These are phyloP conservation scores for Mycalesis mineus DNA, from an alignment of 2,888 invertebrate species.

Conservation along the genomic window DNA sequence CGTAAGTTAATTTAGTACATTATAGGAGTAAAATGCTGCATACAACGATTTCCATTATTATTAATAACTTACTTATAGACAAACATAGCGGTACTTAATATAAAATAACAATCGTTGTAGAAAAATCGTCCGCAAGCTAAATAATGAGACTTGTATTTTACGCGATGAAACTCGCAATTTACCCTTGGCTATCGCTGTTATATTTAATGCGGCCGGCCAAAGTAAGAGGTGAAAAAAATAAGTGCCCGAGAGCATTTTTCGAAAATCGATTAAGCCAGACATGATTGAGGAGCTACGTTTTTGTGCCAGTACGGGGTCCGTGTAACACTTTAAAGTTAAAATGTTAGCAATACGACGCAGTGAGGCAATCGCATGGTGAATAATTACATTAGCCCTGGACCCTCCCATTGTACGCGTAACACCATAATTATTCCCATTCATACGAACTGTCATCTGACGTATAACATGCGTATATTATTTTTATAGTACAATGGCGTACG, in stretches of 20 bases:
- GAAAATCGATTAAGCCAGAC: slow-evolving; percentile 71
- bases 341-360: slow-evolving; percentile 62
- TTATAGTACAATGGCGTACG: slow-evolving; percentile 34
- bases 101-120: background rate
- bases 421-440: slow-evolving; percentile 56
- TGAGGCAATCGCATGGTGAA: slow-evolving; percentile 65
- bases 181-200: slow-evolving; percentile 54
- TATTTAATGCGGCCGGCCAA: slow-evolving; percentile 53
- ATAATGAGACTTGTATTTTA: slow-evolving; percentile 18
- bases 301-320: slow-evolving; percentile 44
- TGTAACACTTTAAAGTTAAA: slow-evolving; percentile 45
- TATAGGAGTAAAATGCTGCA: no score
- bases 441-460: slow-evolving; percentile 41
- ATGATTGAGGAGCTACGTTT: slow-evolving; percentile 62
- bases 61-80: no score
- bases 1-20: no score
- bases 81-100: background rate
- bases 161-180: slow-evolving; percentile 45
- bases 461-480: slow-evolving; percentile 43
- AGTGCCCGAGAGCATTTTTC: slow-evolving; percentile 49
- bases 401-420: slow-evolving; percentile 53
- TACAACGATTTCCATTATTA: no score
- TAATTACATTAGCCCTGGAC: slow-evolving; percentile 58
- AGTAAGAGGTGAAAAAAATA: slow-evolving; percentile 54
- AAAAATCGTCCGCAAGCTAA: slow-evolving; percentile 3